phyloP scores from a whole-genome alignment of 2,797 vertebrate genomes.

The Poliocrania exsul region DNA sequence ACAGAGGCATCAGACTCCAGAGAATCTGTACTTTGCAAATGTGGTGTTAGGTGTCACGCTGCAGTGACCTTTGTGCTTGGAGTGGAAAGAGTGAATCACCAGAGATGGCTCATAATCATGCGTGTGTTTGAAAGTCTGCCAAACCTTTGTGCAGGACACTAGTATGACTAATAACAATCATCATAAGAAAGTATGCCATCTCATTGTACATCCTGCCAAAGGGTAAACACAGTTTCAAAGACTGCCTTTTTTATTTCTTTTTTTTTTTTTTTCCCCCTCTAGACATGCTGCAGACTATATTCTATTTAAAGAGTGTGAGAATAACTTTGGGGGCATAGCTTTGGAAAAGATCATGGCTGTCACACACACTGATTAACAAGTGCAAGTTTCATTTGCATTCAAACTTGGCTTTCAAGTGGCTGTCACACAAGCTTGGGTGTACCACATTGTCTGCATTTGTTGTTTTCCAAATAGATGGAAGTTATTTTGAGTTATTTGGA shows the following conservation, averaged over 20 bases:
- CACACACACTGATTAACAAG: not conserved
- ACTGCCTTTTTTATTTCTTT: not conserved
- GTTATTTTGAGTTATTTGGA: not conserved
- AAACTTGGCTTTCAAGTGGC: not conserved
- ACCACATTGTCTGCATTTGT: not conserved
- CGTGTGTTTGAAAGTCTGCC: not conserved
- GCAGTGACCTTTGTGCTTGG: not conserved
- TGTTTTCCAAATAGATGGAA: slow-evolving; percentile 23
- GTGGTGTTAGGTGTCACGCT: not conserved
- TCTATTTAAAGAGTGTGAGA: not conserved
- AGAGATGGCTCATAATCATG: not conserved
- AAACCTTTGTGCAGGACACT: not conserved
- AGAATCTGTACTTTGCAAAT: not conserved
- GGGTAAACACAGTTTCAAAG: not conserved
- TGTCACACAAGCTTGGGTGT: not conserved
- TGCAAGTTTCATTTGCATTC: not conserved
- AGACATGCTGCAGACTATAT: not conserved
- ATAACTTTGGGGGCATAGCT: not conserved
- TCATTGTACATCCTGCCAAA: not conserved
- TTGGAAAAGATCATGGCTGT: not conserved
- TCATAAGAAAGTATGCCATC: not conserved
- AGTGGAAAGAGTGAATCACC: slow-evolving; percentile 65
- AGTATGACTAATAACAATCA: slow-evolving; percentile 43
- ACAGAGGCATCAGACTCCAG: not conserved
- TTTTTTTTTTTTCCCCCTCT: no score